Percentiles rank a stretch among this genome's conserved stretches.
phyloP scores from a whole-genome alignment of 2,113 vertebrate species.

The Ailurus styani region DNA sequence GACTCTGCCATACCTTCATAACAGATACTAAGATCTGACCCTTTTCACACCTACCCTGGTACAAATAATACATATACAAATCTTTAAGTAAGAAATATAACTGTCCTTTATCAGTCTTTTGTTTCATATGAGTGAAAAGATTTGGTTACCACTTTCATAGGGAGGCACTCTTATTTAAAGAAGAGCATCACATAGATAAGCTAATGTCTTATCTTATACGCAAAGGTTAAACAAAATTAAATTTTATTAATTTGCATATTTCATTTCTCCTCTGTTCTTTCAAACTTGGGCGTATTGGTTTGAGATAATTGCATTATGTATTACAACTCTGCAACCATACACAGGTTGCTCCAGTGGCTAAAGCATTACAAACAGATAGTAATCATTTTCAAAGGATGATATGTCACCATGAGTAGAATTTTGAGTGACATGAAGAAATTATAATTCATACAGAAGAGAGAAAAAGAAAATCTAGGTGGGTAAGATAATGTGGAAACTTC shows the following conservation, averaged over 20 bases:
- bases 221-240: slow-evolving; percentile 19
- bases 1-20: background rate
- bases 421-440: background rate
- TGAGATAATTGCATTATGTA: background rate
- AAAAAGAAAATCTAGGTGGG: background rate
- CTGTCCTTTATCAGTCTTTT: background rate
- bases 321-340: background rate
- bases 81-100: background rate
- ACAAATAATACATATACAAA: background rate
- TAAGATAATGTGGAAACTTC: background rate
- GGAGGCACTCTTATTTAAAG: background rate
- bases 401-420: background rate
- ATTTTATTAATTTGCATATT: background rate
- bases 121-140: background rate
- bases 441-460: background rate
- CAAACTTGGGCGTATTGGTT: background rate
- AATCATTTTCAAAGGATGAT: background rate
- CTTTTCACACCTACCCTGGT: background rate
- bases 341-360: background rate
- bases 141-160: background rate
- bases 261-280: background rate
- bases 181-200: background rate
- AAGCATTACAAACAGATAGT: background rate
- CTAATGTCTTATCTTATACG: background rate
- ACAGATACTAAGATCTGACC: background rate